Evolutionary conservation across 2,888 invertebrate species (phyloP), one percentile per base, ranked within the genome.

Genomic region (Leucoptera coffeella): DNA sequence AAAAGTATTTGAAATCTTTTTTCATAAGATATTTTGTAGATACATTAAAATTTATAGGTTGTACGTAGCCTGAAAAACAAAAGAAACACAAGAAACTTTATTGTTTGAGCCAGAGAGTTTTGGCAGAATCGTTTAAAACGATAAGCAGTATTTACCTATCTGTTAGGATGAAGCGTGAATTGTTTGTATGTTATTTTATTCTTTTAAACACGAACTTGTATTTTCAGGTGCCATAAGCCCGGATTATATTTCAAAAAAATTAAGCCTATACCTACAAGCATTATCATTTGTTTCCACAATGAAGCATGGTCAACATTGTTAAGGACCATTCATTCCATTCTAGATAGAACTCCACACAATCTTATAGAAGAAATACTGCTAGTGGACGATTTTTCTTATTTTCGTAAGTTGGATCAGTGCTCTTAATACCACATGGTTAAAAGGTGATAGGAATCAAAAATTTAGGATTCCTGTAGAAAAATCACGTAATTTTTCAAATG

Each of bases 281-380:
- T 94, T 4, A 80, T 94, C 32, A 85, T 94, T 39, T 92, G 92
- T 53, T 94, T 94, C 65, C 92, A 95, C 69, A 95, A 97, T 54
- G 97, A 97, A 67, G 97, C 96, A 1, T 95, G 94, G 94, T 91
- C 93, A 0, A 93, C 94, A 2, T 75, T 97, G 2, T 51, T 96
- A 32, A 73, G 97, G 30, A 95, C 96, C 0, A 84, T 97, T 3
- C 88, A 92, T 53, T 92, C 92, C n/a, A 89, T 97, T 12, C 50
- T 97, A 21, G 88, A 92, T 48, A 74, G 91, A 39, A 91, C 95
- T 2, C 95, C 96, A 0, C 55, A 73, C 4, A 74, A 84, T 39
- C 75, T 96, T 21, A 77, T 99, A 39, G 80, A 86, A 38, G 89
- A 94, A 59, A 79, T 97, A 26, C 85, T 97, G 45, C 77, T 97